Evolutionary conservation across 2,888 invertebrate genomes (phyloP).

Genomic region (Argyresthia goedartella): DNA sequence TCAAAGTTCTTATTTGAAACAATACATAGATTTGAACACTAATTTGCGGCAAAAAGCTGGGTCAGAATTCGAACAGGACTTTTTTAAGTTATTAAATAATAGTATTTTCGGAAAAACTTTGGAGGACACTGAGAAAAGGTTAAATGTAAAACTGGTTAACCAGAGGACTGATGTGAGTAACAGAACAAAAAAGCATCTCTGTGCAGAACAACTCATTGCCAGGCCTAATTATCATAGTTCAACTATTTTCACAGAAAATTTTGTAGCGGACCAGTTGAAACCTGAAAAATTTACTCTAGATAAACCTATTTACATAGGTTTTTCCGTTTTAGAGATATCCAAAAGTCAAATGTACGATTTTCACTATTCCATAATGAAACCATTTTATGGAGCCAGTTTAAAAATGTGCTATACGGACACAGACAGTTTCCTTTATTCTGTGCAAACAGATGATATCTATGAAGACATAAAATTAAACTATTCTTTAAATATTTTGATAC

Average conservation of each 20-base stretch:
- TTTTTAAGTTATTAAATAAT: too few species aligned
- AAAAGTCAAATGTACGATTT: conserved; percentile 8
- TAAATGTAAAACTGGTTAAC: too few species aligned
- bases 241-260: conserved; percentile 8
- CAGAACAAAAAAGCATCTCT: too few species aligned
- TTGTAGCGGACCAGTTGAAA: conserved; percentile 13
- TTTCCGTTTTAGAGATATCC: conserved; percentile 5
- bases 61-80: too few species aligned
- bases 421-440: conserved; percentile 8
- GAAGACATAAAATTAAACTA: background rate
- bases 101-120: too few species aligned
- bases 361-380: conserved; percentile 7
- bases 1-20: too few species aligned
- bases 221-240: too few species aligned
- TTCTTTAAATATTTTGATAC: conserved; percentile 6
- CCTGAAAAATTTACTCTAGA: conserved; percentile 1
- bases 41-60: too few species aligned
- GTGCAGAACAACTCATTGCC: too few species aligned
- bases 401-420: conserved; percentile 12
- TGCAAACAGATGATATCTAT: conserved; percentile 8
- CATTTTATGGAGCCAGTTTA: conserved; percentile 1
- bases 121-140: too few species aligned
- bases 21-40: conserved; percentile 21
- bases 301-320: conserved; percentile 7
- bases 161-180: too few species aligned